Base-by-base conservation (phyloP, 64 coral and sea anemone species). In the Pocillopora damicornis region DNA sequence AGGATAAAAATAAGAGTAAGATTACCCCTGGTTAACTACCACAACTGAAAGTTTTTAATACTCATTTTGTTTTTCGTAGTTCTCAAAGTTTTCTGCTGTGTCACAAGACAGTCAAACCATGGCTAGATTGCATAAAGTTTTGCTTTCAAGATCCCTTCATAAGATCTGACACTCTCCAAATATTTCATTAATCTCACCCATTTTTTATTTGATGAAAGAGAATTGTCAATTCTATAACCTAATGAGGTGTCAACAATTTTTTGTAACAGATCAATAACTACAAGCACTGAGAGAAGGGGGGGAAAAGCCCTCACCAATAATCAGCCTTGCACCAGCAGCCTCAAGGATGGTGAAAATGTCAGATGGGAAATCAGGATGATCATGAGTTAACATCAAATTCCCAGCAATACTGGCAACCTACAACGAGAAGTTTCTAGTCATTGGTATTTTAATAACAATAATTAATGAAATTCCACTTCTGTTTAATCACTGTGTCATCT, bases 381-480 rank as follows among this genome's bases (percentile, higher is more conserved):
- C 82, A 45, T 98, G 95, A 38, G 89, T 78, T 57, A 98, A 82
- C 95, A 98, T 98, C 17, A 98, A 76, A 66, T 98, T 98, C 68
- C 95, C 95, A 77, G 89, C 95, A 78, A 94, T 81, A 10, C 89
- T 92, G 1, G 80, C 95, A 75, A 98, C 94, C 94, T 95, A 86
- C 18, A 14, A 45, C 0, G 0, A 56, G 56, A 16, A 73, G 22
- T 73, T 51, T 51, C 42, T 4, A 51, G 8, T 37, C 11, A 20
- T 30, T 30, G 30, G 30, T 22, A 58, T n/a, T 38, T 20, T n/a
- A 86, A 18, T 86, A 35, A 25, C 17, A 7, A 18, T 13, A 37
- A 86, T 35, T 37, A 35, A 22, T 30, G 30, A 30, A 30, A 30
- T 30, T 30, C 30, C 30, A 30, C 30, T 0, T 30, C 30, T 30